Evolutionary conservation across 92 coral and sea anemone genomes (phyloP).

Genomic region (Zoanthus sansibaricus): DNA sequence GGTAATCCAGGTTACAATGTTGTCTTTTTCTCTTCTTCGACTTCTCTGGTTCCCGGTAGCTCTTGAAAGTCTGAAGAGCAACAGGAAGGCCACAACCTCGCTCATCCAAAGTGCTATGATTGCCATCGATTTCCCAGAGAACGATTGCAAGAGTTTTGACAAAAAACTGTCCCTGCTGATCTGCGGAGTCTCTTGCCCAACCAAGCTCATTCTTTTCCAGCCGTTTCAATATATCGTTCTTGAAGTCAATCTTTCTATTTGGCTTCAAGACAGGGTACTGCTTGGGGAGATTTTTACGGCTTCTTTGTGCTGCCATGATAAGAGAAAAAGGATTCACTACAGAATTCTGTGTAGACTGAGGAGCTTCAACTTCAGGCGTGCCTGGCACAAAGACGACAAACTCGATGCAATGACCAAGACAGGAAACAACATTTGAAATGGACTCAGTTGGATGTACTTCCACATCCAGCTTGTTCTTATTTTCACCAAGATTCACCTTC

Average conservation of each 20-base stretch:
- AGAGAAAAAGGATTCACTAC: conserved; percentile 33
- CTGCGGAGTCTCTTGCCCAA: conserved; percentile 52
- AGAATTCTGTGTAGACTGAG: background rate
- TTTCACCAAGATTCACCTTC: conserved; percentile 48
- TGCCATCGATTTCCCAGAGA: conserved; percentile 44
- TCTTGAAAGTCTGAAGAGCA: conserved; percentile 27
- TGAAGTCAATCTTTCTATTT: conserved; percentile 53
- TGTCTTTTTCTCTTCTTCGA: conserved; percentile 27
- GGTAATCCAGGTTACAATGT: conserved; percentile 33
- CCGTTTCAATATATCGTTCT: conserved; percentile 70
- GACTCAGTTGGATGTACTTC: conserved; percentile 45
- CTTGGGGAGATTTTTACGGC: conserved; percentile 30
- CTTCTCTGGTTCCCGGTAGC: conserved; percentile 44
- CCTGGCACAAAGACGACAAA: conserved; percentile 27
- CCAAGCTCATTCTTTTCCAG: conserved; percentile 69
- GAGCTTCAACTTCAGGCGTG: conserved; percentile 7
- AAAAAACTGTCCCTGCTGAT: conserved; percentile 48
- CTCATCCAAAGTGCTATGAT: conserved; percentile 38
- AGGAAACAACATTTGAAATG: conserved; percentile 41
- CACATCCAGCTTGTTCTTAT: conserved; percentile 41
- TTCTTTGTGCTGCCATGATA: conserved; percentile 54
- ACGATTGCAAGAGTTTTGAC: conserved; percentile 40
- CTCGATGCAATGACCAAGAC: conserved; percentile 42
- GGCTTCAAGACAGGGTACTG: conserved; percentile 46
- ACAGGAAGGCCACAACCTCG: conserved; percentile 45